These are phyloP conservation scores for Iselma pallidipennis DNA, from an alignment of 2,888 invertebrate genomes.

Conservation along the genomic window DNA sequence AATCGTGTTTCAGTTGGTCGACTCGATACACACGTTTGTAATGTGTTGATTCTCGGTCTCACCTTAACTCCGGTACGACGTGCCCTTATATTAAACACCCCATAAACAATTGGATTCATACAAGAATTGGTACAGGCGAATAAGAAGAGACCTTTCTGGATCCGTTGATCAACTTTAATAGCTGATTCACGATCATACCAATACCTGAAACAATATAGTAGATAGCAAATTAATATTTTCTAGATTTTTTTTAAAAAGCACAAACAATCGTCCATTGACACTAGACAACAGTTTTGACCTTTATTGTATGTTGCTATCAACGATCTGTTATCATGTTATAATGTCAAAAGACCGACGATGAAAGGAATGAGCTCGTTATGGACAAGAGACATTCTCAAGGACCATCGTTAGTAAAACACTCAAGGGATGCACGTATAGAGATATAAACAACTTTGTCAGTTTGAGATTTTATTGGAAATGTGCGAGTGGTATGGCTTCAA, in stretches of 20 bases:
- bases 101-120: constrained; percentile 96
- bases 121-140: constrained; percentile 97
- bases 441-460: constrained; percentile 22
- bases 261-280: not conserved
- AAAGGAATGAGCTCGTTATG: constrained; percentile 17
- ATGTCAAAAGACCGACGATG: constrained; percentile 4
- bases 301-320: not conserved
- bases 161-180: constrained; percentile 68
- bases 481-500: constrained; percentile 1
- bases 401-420: constrained; percentile 25
- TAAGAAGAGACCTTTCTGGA: constrained; percentile 85
- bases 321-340: constrained; percentile 10
- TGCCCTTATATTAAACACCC: constrained; percentile 78
- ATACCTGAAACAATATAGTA: constrained; percentile 63
- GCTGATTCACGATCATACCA: constrained; percentile 80
- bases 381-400: constrained; percentile 27
- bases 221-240: not conserved
- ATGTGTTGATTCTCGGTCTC: constrained; percentile 50
- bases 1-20: constrained; percentile 50
- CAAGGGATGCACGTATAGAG: constrained; percentile 6
- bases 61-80: constrained; percentile 51
- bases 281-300: constrained; percentile 1
- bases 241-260: not conserved
- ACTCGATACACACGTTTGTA: constrained; percentile 31
- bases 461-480: not conserved